phyloP scores from a whole-genome alignment of 2,888 invertebrate species.

The Cephus pulcher region DNA sequence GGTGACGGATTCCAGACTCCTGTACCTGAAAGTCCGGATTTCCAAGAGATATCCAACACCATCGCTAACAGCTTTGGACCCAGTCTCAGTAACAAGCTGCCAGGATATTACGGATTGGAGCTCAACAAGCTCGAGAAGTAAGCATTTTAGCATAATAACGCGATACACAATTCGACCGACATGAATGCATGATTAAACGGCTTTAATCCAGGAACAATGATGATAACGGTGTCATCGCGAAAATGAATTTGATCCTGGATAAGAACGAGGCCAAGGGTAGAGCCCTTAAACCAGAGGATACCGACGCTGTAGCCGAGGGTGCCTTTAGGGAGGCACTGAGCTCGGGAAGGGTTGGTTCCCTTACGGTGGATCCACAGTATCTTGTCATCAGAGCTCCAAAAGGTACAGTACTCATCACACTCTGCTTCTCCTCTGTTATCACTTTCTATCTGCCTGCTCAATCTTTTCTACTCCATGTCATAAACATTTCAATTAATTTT shows the following conservation, averaged over 20 bases:
- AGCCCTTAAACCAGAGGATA: conserved; percentile 57
- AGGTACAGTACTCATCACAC: conserved; percentile 69
- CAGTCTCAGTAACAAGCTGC: conserved; percentile 70
- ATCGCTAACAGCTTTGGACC: conserved; percentile 76
- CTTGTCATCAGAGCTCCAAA: conserved; percentile 77
- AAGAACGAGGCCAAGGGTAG: conserved; percentile 67
- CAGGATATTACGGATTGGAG: conserved; percentile 79
- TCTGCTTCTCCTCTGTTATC: too few species aligned
- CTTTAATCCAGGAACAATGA: conserved; percentile 51
- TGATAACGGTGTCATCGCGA: conserved; percentile 79
- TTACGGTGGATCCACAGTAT: conserved; percentile 85
- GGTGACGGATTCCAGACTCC: conserved; percentile 84
- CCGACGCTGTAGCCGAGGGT: conserved; percentile 66
- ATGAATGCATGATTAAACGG: background rate
- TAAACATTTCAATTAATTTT: too few species aligned
- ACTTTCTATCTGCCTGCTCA: too few species aligned
- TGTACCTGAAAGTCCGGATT: conserved; percentile 78
- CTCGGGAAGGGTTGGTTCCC: conserved; percentile 80
- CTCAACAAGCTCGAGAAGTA: conserved; percentile 77
- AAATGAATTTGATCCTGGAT: conserved; percentile 81
- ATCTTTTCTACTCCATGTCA: too few species aligned
- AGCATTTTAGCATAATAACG: conserved; percentile 27
- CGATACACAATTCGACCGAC: background rate
- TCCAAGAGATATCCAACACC: conserved; percentile 76
- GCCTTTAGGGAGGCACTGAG: conserved; percentile 78